A percentile compares a stretch with the other conserved stretches of the same genome.
Evolutionary conservation across 1,140 invertebrate species (phyloP).

Genomic region (Globodera ellingtonae): DNA sequence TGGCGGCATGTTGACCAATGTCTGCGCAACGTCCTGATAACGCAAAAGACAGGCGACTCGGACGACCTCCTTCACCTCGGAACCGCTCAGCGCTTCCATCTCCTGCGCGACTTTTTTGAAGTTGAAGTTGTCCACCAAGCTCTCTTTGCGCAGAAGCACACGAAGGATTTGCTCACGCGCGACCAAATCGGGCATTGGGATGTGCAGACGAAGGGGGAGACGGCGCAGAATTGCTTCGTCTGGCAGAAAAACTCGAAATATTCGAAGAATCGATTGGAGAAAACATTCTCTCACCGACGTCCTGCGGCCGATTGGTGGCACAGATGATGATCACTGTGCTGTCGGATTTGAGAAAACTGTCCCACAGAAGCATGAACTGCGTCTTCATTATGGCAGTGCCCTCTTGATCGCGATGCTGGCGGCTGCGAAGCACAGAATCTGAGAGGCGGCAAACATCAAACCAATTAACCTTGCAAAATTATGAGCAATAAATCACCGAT

Average conservation of each 20-base stretch:
- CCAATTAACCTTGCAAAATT: neutral
- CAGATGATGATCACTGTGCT: conserved; percentile 81
- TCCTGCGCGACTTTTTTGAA: conserved; percentile 35
- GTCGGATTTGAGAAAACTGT: conserved; percentile 74
- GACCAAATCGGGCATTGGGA: conserved; percentile 76
- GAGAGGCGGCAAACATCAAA: neutral
- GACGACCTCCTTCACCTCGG: conserved; percentile 42
- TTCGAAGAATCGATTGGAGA: too few species aligned
- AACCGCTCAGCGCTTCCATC: conserved; percentile 34
- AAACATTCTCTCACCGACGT: conserved; percentile 72
- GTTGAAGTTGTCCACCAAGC: conserved; percentile 25
- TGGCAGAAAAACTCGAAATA: neutral
- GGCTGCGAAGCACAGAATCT: conserved; percentile 79
- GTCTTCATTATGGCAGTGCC: conserved; percentile 97
- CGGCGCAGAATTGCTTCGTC: conserved; percentile 92
- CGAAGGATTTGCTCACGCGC: conserved; percentile 33
- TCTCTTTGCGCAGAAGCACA: conserved; percentile 37
- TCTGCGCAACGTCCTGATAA: too few species aligned
- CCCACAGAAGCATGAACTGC: conserved; percentile 73
- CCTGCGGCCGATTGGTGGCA: conserved; percentile 91
- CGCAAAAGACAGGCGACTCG: too few species aligned
- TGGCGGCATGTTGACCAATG: too few species aligned
- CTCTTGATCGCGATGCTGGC: conserved; percentile 89
- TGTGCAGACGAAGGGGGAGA: conserved; percentile 91
- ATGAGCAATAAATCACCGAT: conserved; percentile 70